Conservation (phyloP, 2,113 vertebrate genomes). For the Microcebus jonahi region DNA sequence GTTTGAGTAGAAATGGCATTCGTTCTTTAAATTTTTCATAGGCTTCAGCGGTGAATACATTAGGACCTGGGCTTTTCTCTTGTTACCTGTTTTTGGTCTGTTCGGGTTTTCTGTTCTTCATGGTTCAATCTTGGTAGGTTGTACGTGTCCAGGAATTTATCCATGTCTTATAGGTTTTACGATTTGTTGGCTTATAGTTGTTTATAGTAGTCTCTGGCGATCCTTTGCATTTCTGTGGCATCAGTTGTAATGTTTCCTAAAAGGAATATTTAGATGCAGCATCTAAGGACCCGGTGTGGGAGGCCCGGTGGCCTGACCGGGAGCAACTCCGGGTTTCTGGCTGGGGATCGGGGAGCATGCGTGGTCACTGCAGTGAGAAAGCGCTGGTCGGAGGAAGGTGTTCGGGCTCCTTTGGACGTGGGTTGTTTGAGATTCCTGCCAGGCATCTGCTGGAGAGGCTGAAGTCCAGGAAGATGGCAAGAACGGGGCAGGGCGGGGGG, state of each 20-base stretch:
- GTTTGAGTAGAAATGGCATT: no score
- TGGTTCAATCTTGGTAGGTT: no score
- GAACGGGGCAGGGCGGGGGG: background rate
- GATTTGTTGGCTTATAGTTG: background rate
- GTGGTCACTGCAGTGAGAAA: background rate
- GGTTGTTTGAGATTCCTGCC: background rate
- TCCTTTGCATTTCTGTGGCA: no score
- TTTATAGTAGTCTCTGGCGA: background rate
- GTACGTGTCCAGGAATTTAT: no score
- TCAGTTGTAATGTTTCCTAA: background rate
- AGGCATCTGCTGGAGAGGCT: background rate
- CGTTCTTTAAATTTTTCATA: no score
- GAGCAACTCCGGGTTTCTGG: background rate
- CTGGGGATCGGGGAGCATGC: background rate
- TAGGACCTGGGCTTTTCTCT: no score
- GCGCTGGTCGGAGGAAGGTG: background rate
- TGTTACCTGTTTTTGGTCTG: no score
- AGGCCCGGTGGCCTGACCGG: no score
- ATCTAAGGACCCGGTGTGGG: background rate
- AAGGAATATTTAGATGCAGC: background rate
- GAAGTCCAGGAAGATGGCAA: background rate
- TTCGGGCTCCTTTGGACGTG: background rate
- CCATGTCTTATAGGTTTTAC: no score
- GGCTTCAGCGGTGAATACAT: no score
- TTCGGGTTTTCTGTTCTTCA: no score